Conservation (phyloP, 2,888 invertebrate species). For the Sphecodes monilicornis region DNA sequence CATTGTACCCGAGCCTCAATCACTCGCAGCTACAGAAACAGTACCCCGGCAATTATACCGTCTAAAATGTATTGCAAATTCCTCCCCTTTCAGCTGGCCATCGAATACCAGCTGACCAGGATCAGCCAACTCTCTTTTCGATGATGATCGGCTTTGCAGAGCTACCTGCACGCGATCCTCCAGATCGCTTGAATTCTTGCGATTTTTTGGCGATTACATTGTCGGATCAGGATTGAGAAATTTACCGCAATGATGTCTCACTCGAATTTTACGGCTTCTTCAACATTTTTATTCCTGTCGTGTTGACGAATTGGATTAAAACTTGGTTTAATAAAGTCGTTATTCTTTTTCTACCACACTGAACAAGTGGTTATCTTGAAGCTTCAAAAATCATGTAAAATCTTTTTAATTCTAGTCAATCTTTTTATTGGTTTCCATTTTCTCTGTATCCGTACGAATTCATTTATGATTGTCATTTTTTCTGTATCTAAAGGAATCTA, state of each 20-base stretch:
- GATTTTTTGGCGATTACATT: slow-evolving; percentile 70
- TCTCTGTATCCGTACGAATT: too few relatives aligned
- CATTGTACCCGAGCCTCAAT: slow-evolving; percentile 29
- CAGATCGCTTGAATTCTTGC: slow-evolving; percentile 58
- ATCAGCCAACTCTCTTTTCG: slow-evolving; percentile 23
- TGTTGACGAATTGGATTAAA: background rate
- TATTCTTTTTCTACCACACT: background rate
- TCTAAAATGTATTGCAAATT: slow-evolving; percentile 57
- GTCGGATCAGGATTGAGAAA: background rate
- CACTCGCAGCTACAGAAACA: slow-evolving; percentile 24
- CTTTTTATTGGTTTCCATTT: too few relatives aligned
- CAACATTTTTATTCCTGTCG: background rate
- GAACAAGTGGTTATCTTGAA: too few relatives aligned
- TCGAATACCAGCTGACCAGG: slow-evolving; percentile 42
- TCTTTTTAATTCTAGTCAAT: too few relatives aligned
- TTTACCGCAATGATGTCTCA: background rate
- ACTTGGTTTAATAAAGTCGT: background rate
- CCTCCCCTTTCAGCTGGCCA: slow-evolving; percentile 33
- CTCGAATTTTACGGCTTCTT: background rate
- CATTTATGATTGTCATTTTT: too few relatives aligned
- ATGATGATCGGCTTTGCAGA: slow-evolving; percentile 20
- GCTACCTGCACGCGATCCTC: slow-evolving; percentile 25
- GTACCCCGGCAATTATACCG: slow-evolving; percentile 23
- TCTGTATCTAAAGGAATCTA: too few relatives aligned
- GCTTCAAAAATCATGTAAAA: too few relatives aligned